Evolutionary conservation across 2,888 invertebrate genomes (phyloP).

Genomic region (Apeira syringaria): DNA sequence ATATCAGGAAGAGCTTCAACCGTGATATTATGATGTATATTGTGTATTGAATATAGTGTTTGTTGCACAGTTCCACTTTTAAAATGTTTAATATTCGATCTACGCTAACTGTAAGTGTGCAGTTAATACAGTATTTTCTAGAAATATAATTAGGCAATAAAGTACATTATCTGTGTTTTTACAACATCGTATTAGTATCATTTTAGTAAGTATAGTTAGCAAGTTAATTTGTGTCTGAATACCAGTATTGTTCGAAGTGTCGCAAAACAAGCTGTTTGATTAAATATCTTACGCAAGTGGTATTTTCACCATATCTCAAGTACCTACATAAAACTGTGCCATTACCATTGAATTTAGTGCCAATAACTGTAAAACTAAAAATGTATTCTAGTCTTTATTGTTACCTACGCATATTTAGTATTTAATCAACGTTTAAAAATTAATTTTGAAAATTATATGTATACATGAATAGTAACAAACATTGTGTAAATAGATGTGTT

Average conservation of each 20-base stretch:
- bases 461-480: conserved; percentile 59
- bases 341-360: conserved; percentile 79
- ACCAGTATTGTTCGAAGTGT: conserved; percentile 51
- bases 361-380: conserved; percentile 82
- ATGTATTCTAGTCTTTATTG: conserved; percentile 85
- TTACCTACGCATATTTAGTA: conserved; percentile 79
- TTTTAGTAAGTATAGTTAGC: conserved; percentile 70
- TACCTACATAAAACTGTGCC: conserved; percentile 70
- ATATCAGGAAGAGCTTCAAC: conserved; percentile 54
- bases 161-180: conserved; percentile 56
- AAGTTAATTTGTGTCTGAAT: conserved; percentile 58
- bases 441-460: conserved; percentile 67
- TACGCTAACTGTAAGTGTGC: conserved; percentile 58
- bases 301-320: conserved; percentile 59
- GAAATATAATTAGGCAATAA: conserved; percentile 70
- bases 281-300: conserved; percentile 42
- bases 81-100: conserved; percentile 60
- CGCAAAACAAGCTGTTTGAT: conserved; percentile 45
- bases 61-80: conserved; percentile 72
- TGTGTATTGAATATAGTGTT: conserved; percentile 55
- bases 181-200: conserved; percentile 76
- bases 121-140: conserved; percentile 74
- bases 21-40: conserved; percentile 64
- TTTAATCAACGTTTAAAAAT: conserved; percentile 75
- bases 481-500: conserved; percentile 67